phyloP scores from a whole-genome alignment of 2,797 vertebrate species.

The Schizopygopsis pylzovi region DNA sequence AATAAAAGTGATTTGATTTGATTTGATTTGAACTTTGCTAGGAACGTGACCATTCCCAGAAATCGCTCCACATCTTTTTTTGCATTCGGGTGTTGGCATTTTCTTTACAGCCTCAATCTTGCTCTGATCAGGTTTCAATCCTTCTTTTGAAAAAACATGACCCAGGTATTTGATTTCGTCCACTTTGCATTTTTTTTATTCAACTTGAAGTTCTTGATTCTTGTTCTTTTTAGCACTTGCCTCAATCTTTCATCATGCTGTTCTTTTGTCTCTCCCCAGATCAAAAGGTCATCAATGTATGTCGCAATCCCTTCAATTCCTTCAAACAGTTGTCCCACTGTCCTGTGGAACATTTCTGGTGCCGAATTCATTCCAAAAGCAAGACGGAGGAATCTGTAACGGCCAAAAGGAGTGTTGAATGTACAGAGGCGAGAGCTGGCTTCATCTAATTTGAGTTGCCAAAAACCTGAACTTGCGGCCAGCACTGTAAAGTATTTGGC shows the following conservation, averaged over 20 bases:
- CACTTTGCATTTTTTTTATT: background rate
- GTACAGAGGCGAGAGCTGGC: constrained; percentile 3
- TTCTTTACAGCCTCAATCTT: background rate
- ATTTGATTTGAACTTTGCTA: constrained; percentile 12
- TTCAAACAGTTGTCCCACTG: background rate
- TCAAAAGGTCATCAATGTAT: constrained; percentile 18
- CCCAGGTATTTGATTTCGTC: constrained; percentile 10
- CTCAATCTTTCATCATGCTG: constrained; percentile 12
- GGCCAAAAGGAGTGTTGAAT: background rate
- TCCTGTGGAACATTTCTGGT: constrained; percentile 14
- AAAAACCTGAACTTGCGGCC: constrained; percentile 24
- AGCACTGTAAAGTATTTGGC: constrained; percentile 14
- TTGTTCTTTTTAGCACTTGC: background rate
- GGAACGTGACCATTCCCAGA: constrained; percentile 26
- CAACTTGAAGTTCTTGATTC: constrained; percentile 20
- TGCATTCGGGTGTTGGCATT: background rate
- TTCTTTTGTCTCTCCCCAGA: constrained; percentile 19
- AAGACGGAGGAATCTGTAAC: background rate
- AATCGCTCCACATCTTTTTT: constrained; percentile 26
- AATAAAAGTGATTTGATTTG: too few relatives aligned
- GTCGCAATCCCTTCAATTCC: background rate
- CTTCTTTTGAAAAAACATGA: constrained; percentile 5
- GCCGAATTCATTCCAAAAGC: background rate
- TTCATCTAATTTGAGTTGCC: constrained; percentile 33
- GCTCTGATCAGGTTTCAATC: constrained; percentile 27